Percentiles rank a stretch among this genome's conserved stretches.
These are phyloP conservation scores for Acleris cristana DNA, from an alignment of 2,888 invertebrate species.

Conservation along the genomic window DNA sequence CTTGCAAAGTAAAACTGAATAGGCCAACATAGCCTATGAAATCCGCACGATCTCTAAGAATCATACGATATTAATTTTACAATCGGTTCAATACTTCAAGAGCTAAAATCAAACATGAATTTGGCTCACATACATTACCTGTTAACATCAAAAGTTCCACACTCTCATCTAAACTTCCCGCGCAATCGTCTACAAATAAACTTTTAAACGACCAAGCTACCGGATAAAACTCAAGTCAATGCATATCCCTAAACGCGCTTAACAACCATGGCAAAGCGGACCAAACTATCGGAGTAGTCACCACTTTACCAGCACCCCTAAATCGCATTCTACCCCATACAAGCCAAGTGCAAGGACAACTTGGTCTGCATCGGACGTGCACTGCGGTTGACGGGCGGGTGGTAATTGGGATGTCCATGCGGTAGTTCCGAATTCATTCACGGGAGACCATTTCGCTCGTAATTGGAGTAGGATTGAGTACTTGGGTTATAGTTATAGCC, in stretches of 20 bases:
- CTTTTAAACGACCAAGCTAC: background rate
- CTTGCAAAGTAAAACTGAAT: too few species aligned
- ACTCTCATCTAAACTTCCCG: too few species aligned
- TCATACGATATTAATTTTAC: too few species aligned
- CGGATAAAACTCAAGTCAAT: background rate
- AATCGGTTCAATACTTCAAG: background rate
- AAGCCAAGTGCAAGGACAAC: background rate
- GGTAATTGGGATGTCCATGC: slow-evolving; percentile 26
- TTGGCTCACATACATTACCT: too few species aligned
- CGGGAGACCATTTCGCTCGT: slow-evolving; percentile 4
- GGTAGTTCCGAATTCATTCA: slow-evolving; percentile 4
- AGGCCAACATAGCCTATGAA: too few species aligned
- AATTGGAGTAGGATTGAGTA: slow-evolving; percentile 8
- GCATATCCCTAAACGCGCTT: background rate
- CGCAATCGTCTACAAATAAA: too few species aligned
- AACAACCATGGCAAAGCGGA: slow-evolving; percentile 11
- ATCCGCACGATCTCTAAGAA: too few species aligned
- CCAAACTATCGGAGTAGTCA: slow-evolving; percentile 16
- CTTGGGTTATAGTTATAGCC: background rate
- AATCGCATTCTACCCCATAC: background rate
- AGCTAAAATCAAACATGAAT: too few species aligned
- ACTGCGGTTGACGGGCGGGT: slow-evolving; percentile 8
- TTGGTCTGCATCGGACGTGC: slow-evolving; percentile 3
- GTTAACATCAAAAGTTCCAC: too few species aligned
- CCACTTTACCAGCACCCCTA: slow-evolving; percentile 8